Conservation (phyloP, 2,888 invertebrate species). For the Calephelis perditalis region DNA sequence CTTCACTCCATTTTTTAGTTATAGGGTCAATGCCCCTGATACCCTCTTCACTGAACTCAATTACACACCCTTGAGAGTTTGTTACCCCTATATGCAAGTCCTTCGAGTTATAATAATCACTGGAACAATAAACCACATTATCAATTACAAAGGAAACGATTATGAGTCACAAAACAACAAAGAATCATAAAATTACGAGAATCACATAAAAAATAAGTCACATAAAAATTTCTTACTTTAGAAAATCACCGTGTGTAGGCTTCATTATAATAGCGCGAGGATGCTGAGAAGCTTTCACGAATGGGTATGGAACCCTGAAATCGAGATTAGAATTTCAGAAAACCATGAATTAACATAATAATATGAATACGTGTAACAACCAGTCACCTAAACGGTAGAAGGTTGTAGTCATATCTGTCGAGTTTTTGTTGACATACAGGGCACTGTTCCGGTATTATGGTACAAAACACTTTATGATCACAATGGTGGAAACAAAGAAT, state of each 20-base stretch:
- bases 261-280: slow-evolving; percentile 90
- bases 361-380: background rate
- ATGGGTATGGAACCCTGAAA: slow-evolving; percentile 90
- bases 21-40: slow-evolving; percentile 75
- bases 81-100: slow-evolving; percentile 95
- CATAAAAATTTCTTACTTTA: slow-evolving; percentile 81
- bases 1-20: slow-evolving; percentile 80
- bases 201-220: background rate
- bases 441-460: slow-evolving; percentile 85
- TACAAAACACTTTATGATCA: slow-evolving; percentile 89
- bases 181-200: background rate
- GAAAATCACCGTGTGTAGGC: slow-evolving; percentile 92
- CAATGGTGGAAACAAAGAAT: slow-evolving; percentile 96
- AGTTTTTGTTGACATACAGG: slow-evolving; percentile 83
- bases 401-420: slow-evolving; percentile 79
- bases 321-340: slow-evolving; percentile 52
- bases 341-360: slow-evolving; percentile 32
- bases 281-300: slow-evolving; percentile 87
- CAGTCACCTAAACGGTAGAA: slow-evolving; percentile 86
- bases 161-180: slow-evolving; percentile 3
- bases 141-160: background rate
- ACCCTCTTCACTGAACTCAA: slow-evolving; percentile 91
- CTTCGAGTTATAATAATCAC: slow-evolving; percentile 88
- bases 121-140: slow-evolving; percentile 51
- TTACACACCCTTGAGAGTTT: slow-evolving; percentile 86